Conservation (phyloP, 2,797 vertebrate genomes). For the Catostomus latipinnis region DNA sequence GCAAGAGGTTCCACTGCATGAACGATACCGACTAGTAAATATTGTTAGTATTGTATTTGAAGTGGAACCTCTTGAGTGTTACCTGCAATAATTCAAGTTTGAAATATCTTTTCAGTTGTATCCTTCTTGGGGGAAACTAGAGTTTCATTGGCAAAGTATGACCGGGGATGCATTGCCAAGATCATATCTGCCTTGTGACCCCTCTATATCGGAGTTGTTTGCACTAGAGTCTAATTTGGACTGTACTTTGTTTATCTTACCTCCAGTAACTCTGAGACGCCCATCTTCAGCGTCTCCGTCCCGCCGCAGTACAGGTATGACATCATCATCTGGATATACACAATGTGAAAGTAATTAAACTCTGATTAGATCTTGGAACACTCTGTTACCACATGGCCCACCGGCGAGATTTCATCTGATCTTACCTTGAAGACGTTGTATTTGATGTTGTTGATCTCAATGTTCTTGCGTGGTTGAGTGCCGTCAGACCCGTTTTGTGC, state of each 20-base stretch:
- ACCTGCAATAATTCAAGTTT: no score
- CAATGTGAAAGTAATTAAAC: slow-evolving; percentile 46
- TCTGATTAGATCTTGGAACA: slow-evolving; percentile 6
- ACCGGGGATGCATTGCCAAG: not conserved
- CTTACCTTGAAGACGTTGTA: slow-evolving; percentile 93
- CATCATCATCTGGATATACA: slow-evolving; percentile 89
- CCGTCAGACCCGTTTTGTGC: slow-evolving; percentile 82
- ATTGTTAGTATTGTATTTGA: no score
- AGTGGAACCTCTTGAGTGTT: no score
- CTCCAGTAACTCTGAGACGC: slow-evolving; percentile 87
- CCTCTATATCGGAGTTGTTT: not conserved
- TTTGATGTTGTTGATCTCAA: slow-evolving; percentile 90
- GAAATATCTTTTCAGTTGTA: no score
- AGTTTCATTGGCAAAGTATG: not conserved
- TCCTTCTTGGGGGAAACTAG: no score
- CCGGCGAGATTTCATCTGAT: not conserved
- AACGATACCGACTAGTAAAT: not conserved
- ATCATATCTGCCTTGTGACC: not conserved
- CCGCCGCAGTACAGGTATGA: slow-evolving; percentile 96
- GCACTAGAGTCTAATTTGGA: not conserved
- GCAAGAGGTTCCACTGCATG: not conserved
- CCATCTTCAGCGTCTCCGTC: slow-evolving; percentile 87
- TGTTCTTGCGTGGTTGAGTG: slow-evolving; percentile 77
- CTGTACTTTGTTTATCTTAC: slow-evolving; percentile 72
- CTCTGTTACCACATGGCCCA: not conserved